phyloP scores from a whole-genome alignment of 2,888 invertebrate genomes.

The Ypsolopha sequella region DNA sequence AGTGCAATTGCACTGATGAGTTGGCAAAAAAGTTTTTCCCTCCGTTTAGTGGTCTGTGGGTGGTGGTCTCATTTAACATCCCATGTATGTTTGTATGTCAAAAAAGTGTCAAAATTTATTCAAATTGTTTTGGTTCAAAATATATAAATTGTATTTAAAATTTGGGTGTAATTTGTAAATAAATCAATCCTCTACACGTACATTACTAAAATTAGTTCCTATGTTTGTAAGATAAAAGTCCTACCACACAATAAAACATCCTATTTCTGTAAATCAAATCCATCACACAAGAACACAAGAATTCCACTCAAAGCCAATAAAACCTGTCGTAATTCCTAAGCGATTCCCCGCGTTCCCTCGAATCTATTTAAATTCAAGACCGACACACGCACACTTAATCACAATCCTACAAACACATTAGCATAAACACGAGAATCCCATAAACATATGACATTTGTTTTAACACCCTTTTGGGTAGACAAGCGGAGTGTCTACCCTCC shows the following conservation, averaged over 20 bases:
- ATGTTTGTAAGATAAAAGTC: too few relatives aligned
- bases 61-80: not conserved
- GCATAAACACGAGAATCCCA: conserved; percentile 63
- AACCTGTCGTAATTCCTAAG: not conserved
- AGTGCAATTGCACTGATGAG: too few relatives aligned
- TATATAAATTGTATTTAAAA: too few relatives aligned
- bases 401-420: conserved; percentile 38
- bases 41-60: too few relatives aligned
- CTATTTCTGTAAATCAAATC: not conserved
- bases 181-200: too few relatives aligned
- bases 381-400: conserved; percentile 16
- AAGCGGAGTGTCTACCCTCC: too few relatives aligned
- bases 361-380: conserved; percentile 4
- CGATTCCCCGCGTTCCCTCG: conserved; percentile 1
- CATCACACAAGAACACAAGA: not conserved
- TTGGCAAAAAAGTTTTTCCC: too few relatives aligned
- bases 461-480: conserved; percentile 45
- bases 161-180: too few relatives aligned
- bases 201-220: too few relatives aligned
- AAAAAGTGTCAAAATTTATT: too few relatives aligned
- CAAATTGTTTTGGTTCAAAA: too few relatives aligned
- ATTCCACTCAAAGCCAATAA: not conserved
- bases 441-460: conserved; percentile 61
- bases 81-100: not conserved
- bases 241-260: not conserved